These are phyloP conservation scores for Calameuta pallipes DNA, from an alignment of 2,888 invertebrate genomes.

Conservation along the genomic window DNA sequence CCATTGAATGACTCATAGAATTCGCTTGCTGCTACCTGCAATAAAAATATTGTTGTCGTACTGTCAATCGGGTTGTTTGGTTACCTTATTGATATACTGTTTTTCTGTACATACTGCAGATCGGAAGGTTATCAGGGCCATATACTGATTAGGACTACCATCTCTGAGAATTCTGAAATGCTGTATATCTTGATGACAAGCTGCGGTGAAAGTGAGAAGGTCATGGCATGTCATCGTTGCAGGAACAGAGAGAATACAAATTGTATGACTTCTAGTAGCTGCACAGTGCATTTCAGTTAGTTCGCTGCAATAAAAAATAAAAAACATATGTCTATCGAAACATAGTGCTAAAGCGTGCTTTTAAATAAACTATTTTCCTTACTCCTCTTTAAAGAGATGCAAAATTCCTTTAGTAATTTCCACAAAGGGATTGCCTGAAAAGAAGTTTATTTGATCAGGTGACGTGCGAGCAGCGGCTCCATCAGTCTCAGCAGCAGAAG, in stretches of 20 bases:
- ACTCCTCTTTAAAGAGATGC: conserved; percentile 98
- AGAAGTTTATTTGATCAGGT: conserved; percentile 71
- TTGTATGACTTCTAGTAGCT: conserved; percentile 79
- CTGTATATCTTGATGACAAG: conserved; percentile 89
- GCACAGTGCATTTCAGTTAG: conserved; percentile 77
- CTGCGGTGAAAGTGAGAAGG: conserved; percentile 92
- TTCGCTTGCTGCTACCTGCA: conserved; percentile 83
- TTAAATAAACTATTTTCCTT: conserved; percentile 39
- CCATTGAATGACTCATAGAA: conserved; percentile 96
- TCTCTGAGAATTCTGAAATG: conserved; percentile 92
- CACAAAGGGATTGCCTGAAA: conserved; percentile 96
- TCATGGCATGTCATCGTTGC: conserved; percentile 93
- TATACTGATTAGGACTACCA: conserved; percentile 95
- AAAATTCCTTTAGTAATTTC: conserved; percentile 97
- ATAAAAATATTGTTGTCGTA: background rate
- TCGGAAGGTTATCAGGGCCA: conserved; percentile 89
- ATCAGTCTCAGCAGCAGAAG: conserved; percentile 46
- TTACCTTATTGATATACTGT: too few relatives aligned
- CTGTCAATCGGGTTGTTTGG: too few relatives aligned
- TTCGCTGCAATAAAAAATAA: conserved; percentile 69
- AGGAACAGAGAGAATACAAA: conserved; percentile 91
- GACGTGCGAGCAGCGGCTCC: conserved; percentile 46
- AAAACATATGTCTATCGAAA: background rate
- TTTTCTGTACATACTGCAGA: conserved; percentile 45
- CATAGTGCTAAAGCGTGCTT: background rate